Evolutionary conservation across 1,140 invertebrate genomes (phyloP).

Genomic region (Macrobrachium nipponense): DNA sequence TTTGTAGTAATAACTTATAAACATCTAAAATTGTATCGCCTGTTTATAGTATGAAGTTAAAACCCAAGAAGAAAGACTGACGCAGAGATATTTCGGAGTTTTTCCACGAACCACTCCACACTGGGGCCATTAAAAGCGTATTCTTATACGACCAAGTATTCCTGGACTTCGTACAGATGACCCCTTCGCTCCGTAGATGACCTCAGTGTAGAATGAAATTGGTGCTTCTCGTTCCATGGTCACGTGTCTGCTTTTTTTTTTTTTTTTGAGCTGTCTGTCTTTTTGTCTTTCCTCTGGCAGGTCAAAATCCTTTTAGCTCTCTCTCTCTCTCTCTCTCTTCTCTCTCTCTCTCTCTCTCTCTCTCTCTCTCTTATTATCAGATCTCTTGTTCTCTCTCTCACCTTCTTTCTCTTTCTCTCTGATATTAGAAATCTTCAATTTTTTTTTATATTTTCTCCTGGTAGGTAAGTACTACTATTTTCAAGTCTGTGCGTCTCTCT

Average conservation of each 20-base stretch:
- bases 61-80: too few relatives aligned
- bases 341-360: conserved; percentile 6
- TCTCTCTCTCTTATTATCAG: not conserved
- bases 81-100: too few relatives aligned
- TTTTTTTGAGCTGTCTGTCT: not conserved
- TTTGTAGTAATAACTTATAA: too few relatives aligned
- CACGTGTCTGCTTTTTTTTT: not conserved
- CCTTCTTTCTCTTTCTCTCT: not conserved
- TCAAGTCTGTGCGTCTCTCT: conserved; percentile 1
- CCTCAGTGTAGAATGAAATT: too few relatives aligned
- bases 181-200: too few relatives aligned
- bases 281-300: not conserved
- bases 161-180: too few relatives aligned
- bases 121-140: too few relatives aligned
- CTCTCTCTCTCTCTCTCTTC: not conserved
- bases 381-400: not conserved
- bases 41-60: too few relatives aligned
- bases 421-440: not conserved
- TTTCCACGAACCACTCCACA: too few relatives aligned
- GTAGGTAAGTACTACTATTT: not conserved
- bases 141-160: too few relatives aligned
- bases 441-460: not conserved
- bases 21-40: too few relatives aligned
- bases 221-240: too few relatives aligned
- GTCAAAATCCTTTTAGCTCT: not conserved